Conservation (phyloP, 1,140 invertebrate species). For the Brachionus plicatilis region DNA sequence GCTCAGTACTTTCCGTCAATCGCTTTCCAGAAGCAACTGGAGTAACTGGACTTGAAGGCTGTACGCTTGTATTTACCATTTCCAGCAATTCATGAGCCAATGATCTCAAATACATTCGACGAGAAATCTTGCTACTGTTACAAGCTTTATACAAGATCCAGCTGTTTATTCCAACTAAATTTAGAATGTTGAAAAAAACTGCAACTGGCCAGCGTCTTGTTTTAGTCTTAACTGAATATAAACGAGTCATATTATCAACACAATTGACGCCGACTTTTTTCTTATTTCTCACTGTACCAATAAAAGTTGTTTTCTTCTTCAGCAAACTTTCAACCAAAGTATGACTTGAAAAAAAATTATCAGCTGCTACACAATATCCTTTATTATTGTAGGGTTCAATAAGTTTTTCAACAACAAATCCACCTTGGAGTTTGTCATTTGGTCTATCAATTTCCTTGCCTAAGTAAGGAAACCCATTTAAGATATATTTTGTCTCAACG, state of each 20-base stretch:
- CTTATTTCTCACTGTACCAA: background rate
- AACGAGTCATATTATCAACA: background rate
- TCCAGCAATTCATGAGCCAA: background rate
- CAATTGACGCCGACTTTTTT: background rate
- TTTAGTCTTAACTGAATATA: background rate
- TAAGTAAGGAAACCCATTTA: too few relatives aligned
- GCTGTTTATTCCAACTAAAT: background rate
- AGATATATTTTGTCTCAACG: too few relatives aligned
- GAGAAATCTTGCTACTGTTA: background rate
- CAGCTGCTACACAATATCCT: background rate
- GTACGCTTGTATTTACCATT: background rate
- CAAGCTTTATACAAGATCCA: background rate
- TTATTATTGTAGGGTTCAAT: background rate
- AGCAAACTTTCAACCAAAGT: background rate
- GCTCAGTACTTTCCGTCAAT: background rate
- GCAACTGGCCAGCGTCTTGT: background rate
- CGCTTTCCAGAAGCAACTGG: background rate
- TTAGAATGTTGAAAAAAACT: background rate
- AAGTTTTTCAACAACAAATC: background rate
- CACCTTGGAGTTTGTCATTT: background rate
- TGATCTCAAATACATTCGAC: background rate
- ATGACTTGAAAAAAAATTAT: background rate
- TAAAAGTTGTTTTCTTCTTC: background rate
- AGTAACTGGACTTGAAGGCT: background rate
- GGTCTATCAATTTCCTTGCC: background rate